phyloP scores from a whole-genome alignment of 2,113 vertebrate species.

The cat (Felis catus) region DNA sequence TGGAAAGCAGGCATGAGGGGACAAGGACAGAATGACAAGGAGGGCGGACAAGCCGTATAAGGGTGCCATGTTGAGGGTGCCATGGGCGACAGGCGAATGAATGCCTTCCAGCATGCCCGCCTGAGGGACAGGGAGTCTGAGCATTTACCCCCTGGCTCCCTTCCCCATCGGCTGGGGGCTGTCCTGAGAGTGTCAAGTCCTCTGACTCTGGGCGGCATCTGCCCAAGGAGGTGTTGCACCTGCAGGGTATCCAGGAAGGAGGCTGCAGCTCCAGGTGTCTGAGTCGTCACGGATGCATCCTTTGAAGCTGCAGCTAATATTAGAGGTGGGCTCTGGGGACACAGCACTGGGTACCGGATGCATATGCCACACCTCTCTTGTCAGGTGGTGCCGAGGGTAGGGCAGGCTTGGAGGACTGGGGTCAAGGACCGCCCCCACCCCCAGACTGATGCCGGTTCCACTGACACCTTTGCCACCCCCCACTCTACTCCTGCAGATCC shows the following conservation, averaged over 20 bases:
- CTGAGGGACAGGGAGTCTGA: background rate
- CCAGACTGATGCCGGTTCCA: background rate
- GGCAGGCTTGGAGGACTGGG: background rate
- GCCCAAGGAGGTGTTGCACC: background rate
- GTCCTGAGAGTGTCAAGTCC: background rate
- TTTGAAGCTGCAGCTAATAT: background rate
- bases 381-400: background rate
- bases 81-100: background rate
- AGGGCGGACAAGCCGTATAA: rapidly evolving
- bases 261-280: background rate
- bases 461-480: background rate
- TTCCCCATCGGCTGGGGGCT: background rate
- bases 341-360: background rate
- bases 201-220: background rate
- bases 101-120: rapidly evolving
- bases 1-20: background rate
- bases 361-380: background rate
- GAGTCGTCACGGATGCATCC: background rate
- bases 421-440: background rate
- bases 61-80: background rate
- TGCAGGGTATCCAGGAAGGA: background rate
- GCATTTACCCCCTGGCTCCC: background rate
- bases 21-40: no score
- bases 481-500: background rate
- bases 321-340: background rate